phyloP scores from a whole-genome alignment of 2,797 vertebrate species.

The Sciaenops ocellatus region DNA sequence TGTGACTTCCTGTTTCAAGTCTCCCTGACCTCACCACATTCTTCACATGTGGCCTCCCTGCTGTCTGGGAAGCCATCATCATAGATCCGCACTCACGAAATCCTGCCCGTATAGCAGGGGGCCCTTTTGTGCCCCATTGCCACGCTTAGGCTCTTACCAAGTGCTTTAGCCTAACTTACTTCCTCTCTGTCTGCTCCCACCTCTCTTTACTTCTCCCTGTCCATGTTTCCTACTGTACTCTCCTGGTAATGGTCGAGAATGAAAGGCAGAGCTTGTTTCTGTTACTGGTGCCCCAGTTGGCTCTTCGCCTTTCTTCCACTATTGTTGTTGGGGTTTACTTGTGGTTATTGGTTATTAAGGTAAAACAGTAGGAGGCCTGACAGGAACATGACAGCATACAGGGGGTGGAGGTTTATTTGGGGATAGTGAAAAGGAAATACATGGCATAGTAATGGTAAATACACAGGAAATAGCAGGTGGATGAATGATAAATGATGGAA shows the following conservation, averaged over 20 bases:
- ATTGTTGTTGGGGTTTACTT: slow-evolving; percentile 43
- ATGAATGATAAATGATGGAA: slow-evolving; percentile 60
- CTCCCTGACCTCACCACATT: slow-evolving; percentile 29
- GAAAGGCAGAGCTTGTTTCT: slow-evolving; percentile 56
- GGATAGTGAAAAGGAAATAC: slow-evolving; percentile 39
- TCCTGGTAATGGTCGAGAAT: slow-evolving; percentile 50
- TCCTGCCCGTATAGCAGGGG: slow-evolving; percentile 7
- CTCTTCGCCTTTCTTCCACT: slow-evolving; percentile 30
- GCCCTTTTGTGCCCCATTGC: slow-evolving; percentile 8
- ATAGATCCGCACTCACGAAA: slow-evolving; percentile 17
- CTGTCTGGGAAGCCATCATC: slow-evolving; percentile 33
- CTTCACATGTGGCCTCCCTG: slow-evolving; percentile 25
- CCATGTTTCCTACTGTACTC: slow-evolving; percentile 29
- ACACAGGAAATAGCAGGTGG: slow-evolving; percentile 17
- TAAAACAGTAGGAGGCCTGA: slow-evolving; percentile 45
- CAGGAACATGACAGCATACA: slow-evolving; percentile 39
- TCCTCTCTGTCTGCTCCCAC: slow-evolving; percentile 1
- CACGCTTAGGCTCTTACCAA: slow-evolving; percentile 18
- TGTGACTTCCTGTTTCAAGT: slow-evolving; percentile 21
- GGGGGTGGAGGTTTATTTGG: slow-evolving; percentile 21
- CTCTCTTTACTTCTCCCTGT: neutral
- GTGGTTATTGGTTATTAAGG: slow-evolving; percentile 54
- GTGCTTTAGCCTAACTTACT: slow-evolving; percentile 28
- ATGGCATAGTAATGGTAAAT: neutral
- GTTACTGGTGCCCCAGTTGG: slow-evolving; percentile 42